phyloP scores from a whole-genome alignment of 53 echinoderm and acorn worm species.

The Paelopatides confundens region DNA sequence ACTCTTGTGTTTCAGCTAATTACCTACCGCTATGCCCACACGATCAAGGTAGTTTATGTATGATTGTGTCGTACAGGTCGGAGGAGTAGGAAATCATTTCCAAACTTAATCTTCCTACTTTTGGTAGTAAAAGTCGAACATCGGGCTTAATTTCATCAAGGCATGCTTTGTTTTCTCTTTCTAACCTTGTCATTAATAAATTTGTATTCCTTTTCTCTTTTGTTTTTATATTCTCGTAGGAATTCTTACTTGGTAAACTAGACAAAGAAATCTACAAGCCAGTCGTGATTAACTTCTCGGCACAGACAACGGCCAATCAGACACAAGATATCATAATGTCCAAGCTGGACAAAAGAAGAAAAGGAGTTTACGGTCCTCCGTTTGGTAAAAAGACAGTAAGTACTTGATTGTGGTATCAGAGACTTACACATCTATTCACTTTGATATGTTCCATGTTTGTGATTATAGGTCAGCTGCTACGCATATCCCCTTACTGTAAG shows the following conservation, averaged over 20 bases:
- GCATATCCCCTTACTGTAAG: background rate
- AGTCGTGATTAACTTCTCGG: constrained; percentile 98
- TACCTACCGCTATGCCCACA: too few relatives aligned
- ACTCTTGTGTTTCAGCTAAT: too few relatives aligned
- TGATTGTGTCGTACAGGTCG: too few relatives aligned
- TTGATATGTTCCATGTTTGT: background rate
- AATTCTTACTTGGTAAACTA: constrained; percentile 88
- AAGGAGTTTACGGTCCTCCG: constrained; percentile 97
- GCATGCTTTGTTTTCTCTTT: too few relatives aligned
- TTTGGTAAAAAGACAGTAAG: constrained; percentile 98
- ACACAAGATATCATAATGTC: constrained; percentile 99
- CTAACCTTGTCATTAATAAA: too few relatives aligned
- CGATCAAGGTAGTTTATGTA: too few relatives aligned
- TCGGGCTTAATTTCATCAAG: too few relatives aligned
- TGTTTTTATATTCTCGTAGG: constrained; percentile 54
- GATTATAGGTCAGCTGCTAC: background rate
- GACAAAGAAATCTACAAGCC: constrained; percentile 97
- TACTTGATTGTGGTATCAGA: background rate
- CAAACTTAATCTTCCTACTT: too few relatives aligned
- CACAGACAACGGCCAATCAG: constrained; percentile 98
- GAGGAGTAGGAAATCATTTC: too few relatives aligned
- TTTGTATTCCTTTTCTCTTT: background rate
- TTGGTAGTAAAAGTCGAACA: too few relatives aligned
- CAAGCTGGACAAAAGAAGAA: constrained; percentile 96
- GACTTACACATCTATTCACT: too few relatives aligned